Evolutionary conservation across 2,113 vertebrate species (phyloP).

Genomic region (Mormyrus lacerda): DNA sequence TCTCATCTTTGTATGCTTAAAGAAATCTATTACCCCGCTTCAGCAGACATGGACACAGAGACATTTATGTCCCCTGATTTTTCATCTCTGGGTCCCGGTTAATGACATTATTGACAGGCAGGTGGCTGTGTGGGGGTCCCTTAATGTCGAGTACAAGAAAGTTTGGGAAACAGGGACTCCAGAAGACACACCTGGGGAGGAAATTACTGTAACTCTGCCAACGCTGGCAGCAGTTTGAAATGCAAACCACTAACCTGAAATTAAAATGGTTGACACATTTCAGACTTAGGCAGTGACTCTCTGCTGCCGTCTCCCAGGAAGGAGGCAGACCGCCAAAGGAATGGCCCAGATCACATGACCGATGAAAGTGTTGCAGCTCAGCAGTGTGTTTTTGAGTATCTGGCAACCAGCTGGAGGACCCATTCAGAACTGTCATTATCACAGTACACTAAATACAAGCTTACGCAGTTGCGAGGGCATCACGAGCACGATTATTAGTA

Average conservation of each 20-base stretch:
- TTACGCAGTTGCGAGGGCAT: neutral
- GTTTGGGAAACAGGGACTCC: neutral
- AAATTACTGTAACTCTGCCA: neutral
- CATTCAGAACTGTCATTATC: neutral
- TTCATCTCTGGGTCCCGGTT: neutral
- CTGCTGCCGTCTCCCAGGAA: neutral
- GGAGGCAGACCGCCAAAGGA: neutral
- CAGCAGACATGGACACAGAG: constrained; percentile 6
- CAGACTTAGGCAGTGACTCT: neutral
- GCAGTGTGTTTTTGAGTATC: neutral
- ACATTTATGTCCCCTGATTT: neutral
- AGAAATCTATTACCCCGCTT: constrained; percentile 11
- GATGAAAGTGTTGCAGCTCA: neutral
- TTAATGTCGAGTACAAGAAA: neutral
- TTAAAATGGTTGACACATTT: neutral
- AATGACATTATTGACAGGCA: neutral
- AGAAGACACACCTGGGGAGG: neutral
- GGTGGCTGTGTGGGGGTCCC: neutral
- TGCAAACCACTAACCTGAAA: neutral
- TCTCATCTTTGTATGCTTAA: constrained; percentile 21
- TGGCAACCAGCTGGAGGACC: neutral
- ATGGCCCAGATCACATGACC: neutral
- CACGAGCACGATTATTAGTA: neutral
- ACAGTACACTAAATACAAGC: neutral
- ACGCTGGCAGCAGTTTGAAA: neutral